Evolutionary conservation across 2,797 vertebrate genomes (phyloP), one percentile per base, ranked within the genome.

Genomic region (Spinus olivaceus): DNA sequence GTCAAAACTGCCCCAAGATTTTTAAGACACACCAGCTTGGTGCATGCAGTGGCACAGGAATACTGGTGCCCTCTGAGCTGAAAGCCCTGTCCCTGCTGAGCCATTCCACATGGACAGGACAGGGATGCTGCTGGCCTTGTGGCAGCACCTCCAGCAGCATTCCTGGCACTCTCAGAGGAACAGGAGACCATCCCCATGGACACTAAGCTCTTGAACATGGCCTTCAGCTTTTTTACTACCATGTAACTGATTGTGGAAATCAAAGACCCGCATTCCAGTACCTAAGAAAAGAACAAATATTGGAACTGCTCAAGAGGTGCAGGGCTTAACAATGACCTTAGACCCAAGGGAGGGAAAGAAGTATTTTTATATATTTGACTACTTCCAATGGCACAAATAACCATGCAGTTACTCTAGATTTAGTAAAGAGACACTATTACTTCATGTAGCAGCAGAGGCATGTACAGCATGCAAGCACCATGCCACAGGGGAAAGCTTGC

Each of bases 381-480:
- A 57, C 79, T 46, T 88, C 46, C n/a, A 73, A 47, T 22, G 71
- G 72, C 47, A 86, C 32, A 92, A 85, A 77, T 71, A 92, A 90
- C 63, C 56, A 37, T n/a, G 66, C 17, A 59, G 33, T 71, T 91
- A 67, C 46, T 67, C 41, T 47, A 70, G 77, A 73, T 77, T 93
- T 76, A 81, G 83, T 64, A 80, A 82, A 87, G 63, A 90, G 61
- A 64, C 23, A 35, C 27, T 81, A 88, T 88, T 92, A 91, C 79
- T 92, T 95, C 71, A 85, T 39, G 73, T 35, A 35, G 85, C 57
- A 90, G 44, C 67, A 90, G 59, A 93, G 63, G 35, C 72, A 83
- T 2, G 69, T 22, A 64, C 37, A 86, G 84, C 71, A 78, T 50
- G 71, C 49, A 79, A 90, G 84, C 6, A 10, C 46, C 27, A 5